Evolutionary conservation across 2,113 vertebrate genomes (phyloP).

Genomic region (Antennarius striatus): DNA sequence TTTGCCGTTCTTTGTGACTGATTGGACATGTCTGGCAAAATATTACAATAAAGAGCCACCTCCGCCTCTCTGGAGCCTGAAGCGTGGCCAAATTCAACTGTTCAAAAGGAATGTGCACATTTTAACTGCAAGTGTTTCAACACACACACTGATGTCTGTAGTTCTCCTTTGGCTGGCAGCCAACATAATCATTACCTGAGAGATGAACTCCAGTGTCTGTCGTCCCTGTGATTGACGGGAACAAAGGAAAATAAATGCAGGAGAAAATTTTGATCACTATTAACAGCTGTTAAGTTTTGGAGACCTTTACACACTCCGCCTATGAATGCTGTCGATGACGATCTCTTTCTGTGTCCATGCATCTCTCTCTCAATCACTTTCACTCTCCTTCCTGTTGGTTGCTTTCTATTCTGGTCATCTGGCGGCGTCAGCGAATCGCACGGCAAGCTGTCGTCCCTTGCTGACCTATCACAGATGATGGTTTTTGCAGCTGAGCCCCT

Average conservation of each 20-base stretch:
- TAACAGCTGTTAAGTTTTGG: constrained; percentile 31
- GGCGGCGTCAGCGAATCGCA: constrained; percentile 69
- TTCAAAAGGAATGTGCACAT: constrained; percentile 31
- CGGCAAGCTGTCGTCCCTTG: constrained; percentile 68
- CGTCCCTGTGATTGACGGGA: constrained; percentile 36
- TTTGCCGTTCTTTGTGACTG: constrained; percentile 26
- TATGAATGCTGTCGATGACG: constrained; percentile 10
- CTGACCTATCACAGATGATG: constrained; percentile 79
- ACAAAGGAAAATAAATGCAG: constrained; percentile 10
- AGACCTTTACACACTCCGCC: neutral
- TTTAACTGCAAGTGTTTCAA: constrained; percentile 33
- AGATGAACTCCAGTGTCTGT: constrained; percentile 25
- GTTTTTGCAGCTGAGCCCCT: constrained; percentile 83
- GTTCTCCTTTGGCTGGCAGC: constrained; percentile 19
- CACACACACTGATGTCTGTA: constrained; percentile 7
- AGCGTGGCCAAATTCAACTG: constrained; percentile 1
- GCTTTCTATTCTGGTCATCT: constrained; percentile 81
- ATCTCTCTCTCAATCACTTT: constrained; percentile 46
- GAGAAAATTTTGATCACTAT: constrained; percentile 21
- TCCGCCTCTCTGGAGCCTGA: constrained; percentile 19
- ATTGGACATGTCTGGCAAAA: constrained; percentile 39
- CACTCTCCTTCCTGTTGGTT: constrained; percentile 57
- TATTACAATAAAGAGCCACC: constrained; percentile 11
- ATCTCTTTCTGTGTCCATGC: neutral
- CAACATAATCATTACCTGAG: constrained; percentile 41